These are phyloP conservation scores for Hippocampus comes DNA, from an alignment of 2,113 vertebrate species.

Conservation along the genomic window DNA sequence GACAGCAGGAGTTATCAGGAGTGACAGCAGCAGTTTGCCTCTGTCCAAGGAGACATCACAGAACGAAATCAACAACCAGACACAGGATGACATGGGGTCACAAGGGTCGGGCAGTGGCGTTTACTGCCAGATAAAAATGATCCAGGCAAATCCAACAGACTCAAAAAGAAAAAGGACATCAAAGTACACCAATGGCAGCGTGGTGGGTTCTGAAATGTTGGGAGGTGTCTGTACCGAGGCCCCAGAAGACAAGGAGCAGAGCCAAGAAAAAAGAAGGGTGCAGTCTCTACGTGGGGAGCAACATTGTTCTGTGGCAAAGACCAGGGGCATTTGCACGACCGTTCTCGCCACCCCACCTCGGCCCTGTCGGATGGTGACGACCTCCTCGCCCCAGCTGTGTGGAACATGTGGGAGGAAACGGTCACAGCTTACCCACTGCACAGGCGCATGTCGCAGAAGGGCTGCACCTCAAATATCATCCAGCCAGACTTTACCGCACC, in stretches of 20 bases:
- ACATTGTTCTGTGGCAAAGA: slow-evolving; percentile 50
- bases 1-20: slow-evolving; percentile 31
- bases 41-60: slow-evolving; percentile 65
- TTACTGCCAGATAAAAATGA: slow-evolving; percentile 71
- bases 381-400: slow-evolving; percentile 61
- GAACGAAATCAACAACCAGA: slow-evolving; percentile 67
- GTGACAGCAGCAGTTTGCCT: slow-evolving; percentile 45
- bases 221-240: slow-evolving; percentile 72
- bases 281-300: slow-evolving; percentile 64
- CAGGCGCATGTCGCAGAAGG: slow-evolving; percentile 64
- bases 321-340: slow-evolving; percentile 42
- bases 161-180: slow-evolving; percentile 56
- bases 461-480: slow-evolving; percentile 54
- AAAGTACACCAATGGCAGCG: slow-evolving; percentile 73
- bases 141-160: slow-evolving; percentile 55
- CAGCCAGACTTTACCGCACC: slow-evolving; percentile 71
- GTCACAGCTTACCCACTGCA: slow-evolving; percentile 66
- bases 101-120: slow-evolving; percentile 66
- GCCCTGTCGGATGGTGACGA: slow-evolving; percentile 49
- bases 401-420: slow-evolving; percentile 67
- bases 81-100: slow-evolving; percentile 66
- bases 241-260: slow-evolving; percentile 46
- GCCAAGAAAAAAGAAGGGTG: slow-evolving; percentile 57
- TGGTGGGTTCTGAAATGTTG: slow-evolving; percentile 75
- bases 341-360: slow-evolving; percentile 65